Base-by-base conservation (phyloP, 2,888 invertebrate species). In the Philonicus albiceps region DNA sequence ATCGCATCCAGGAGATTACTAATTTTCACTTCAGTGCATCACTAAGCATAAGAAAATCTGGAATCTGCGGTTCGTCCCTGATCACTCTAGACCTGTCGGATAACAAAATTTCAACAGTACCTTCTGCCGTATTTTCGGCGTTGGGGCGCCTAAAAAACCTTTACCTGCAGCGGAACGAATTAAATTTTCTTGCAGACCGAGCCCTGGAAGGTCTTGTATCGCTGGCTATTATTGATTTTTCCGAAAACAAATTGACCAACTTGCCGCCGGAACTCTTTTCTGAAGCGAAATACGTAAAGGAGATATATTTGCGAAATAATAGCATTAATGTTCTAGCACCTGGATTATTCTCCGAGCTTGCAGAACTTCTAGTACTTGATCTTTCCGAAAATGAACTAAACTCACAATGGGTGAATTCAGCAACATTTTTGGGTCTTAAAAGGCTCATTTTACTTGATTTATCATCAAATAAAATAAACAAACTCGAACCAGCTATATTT, bases 281-380 rank as follows among this genome's bases (percentile, higher is more conserved):
- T 91, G 97, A 97, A 90, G 94, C 95, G 86, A 95, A 95, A 89
- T 95, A 96, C 89, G 95, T 98, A 89, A 96, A 96, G 93, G 97
- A 98, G 93, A 95, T 98, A 91, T 96, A 97, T 93, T 93, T 98
- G 90, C 96, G 96, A 92, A 98, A 98, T 93, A 98, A 98, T 93
- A 96, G 97, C 86, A 96, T 98, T 90, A 96, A 96, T 91, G 96
- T 96, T 37, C 93, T 98, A 89, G 96, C 97, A 89, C 96, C 97
- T 0, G 96, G 96, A 85, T 93, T 98, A 87, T 96, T 98, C 90
- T 94, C 96, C 73, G 96, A 96, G 91, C 93, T 98, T 89, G 95
- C 95, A 89, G 96, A 96, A 91, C 93, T 98, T 88, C 93, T 95
- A 88, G 95, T 96, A 5, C 93, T 98, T 89, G 97, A 98, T 93